Base-by-base conservation (phyloP, 2,113 vertebrate genomes). In the Trichomycterus rosablanca region DNA sequence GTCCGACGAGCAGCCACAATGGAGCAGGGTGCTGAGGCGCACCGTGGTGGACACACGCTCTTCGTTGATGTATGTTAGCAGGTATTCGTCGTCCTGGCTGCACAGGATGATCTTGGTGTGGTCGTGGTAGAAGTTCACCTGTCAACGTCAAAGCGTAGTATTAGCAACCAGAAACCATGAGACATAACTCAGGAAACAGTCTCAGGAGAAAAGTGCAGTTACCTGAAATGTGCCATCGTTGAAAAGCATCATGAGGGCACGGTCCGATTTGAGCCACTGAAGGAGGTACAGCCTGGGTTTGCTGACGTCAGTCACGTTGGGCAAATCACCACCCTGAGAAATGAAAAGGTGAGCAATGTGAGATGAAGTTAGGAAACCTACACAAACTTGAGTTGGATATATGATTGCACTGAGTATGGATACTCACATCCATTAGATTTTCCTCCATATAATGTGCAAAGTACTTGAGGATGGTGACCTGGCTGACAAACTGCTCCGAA, bases 81-180 rank as follows among this genome's bases (percentile, higher is more conserved):
- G 78, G 59, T 91, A 91, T 22, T 92, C 91, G 50, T 91, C 89
- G 26, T 67, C 87, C 58, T 90, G 87, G 74, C 72, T 89, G 72
- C 89, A 91, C 73, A 93, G 86, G 49, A 93, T 92, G 14, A 93
- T 86, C 75, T 93, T 93, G 0, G 91, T 93, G 74, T 93, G 91
- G 71, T 93, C 91, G 0, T 93, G 91, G 65, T 93, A 92, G 80
- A 93, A 93, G 63, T 93, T 93, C 48, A 93, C 91, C 91, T 93
- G 67, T 2, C 62, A 23, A 70, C 43, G 76, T 0, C 2, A 58
- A 42, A 5, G 26, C 4, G 1, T 14, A 24, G 2, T 9, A 18
- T 65, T 20, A 66, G 34, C 12, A 11, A 32, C 23, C 7, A 39
- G 11, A 23, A 18, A 10, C 3, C 10, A 2, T 9, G 3, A 18